These are phyloP conservation scores for Lichenostomus cassidix DNA, from an alignment of 2,113 vertebrate genomes.

Conservation along the genomic window DNA sequence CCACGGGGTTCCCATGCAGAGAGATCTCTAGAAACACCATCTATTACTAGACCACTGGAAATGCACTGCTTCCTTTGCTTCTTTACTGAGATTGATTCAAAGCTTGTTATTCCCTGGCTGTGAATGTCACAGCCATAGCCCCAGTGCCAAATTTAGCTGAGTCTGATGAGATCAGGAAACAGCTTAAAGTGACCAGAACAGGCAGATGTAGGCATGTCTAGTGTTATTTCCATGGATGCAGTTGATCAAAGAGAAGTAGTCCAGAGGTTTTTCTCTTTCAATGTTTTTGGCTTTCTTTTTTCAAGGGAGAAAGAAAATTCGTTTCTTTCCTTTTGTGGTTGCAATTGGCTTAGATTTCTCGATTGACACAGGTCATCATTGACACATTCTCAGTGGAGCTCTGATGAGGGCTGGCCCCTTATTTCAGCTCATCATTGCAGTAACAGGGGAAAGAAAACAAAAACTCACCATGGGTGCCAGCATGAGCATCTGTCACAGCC, in stretches of 20 bases:
- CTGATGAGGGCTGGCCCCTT: background rate
- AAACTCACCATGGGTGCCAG: background rate
- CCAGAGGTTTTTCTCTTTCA: background rate
- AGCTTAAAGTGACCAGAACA: background rate
- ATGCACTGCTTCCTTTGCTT: background rate
- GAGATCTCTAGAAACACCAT: background rate
- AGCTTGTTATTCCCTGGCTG: constrained; percentile 16
- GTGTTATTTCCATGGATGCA: background rate
- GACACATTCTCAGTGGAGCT: background rate
- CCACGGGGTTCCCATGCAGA: background rate
- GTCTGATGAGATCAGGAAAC: background rate
- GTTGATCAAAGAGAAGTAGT: background rate
- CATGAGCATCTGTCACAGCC: background rate
- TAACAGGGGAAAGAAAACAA: background rate
- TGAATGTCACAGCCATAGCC: background rate
- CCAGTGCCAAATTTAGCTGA: background rate
- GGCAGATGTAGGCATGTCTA: background rate
- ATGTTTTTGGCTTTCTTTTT: background rate
- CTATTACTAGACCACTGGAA: background rate
- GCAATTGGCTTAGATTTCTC: background rate
- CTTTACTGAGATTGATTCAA: constrained; percentile 4
- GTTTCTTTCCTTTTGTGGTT: background rate
- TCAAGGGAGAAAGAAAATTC: background rate
- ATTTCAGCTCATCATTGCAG: background rate
- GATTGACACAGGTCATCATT: background rate